Percentiles rank a stretch among this genome's conserved stretches.
phyloP scores from a whole-genome alignment of 2,888 invertebrate species.

The Drosophila parthenogenetica region DNA sequence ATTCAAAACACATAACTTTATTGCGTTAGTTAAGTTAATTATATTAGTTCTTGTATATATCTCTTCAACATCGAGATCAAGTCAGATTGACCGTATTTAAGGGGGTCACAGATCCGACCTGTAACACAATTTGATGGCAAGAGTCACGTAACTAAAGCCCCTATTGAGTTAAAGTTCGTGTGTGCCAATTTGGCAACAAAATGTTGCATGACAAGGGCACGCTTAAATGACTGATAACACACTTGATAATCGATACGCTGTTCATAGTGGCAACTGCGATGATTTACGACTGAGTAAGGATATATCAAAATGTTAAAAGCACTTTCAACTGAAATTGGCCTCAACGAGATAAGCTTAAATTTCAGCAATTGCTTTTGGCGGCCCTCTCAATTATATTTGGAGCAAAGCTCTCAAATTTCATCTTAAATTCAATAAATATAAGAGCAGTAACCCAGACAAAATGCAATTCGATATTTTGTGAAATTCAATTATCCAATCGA shows the following conservation, averaged over 20 bases:
- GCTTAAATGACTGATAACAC: constrained; percentile 70
- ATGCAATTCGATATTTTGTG: constrained; percentile 50
- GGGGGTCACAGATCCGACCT: neutral
- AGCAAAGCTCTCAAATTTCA: constrained; percentile 40
- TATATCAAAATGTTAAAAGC: constrained; percentile 37
- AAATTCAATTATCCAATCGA: constrained; percentile 30
- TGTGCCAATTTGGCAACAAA: constrained; percentile 17
- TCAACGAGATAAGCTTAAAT: constrained; percentile 42
- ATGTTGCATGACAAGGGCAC: constrained; percentile 17
- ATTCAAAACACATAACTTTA: no score
- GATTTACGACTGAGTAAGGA: constrained; percentile 11
- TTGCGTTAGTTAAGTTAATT: no score
- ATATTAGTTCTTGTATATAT: no score
- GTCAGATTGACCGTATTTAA: neutral
- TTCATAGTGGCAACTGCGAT: constrained; percentile 40
- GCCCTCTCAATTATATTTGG: constrained; percentile 21
- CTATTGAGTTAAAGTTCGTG: constrained; percentile 56
- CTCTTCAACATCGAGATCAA: neutral
- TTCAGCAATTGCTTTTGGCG: constrained; percentile 26
- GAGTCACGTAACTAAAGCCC: constrained; percentile 62
- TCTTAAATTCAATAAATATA: constrained; percentile 72
- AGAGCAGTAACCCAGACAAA: constrained; percentile 35
- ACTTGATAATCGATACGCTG: constrained; percentile 63
- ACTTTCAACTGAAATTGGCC: constrained; percentile 43
- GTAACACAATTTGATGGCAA: constrained; percentile 24